A percentile compares a stretch with the other conserved stretches of the same genome.
Evolutionary conservation across 2,888 invertebrate species (phyloP).

Genomic region (Drosophila histrio): DNA sequence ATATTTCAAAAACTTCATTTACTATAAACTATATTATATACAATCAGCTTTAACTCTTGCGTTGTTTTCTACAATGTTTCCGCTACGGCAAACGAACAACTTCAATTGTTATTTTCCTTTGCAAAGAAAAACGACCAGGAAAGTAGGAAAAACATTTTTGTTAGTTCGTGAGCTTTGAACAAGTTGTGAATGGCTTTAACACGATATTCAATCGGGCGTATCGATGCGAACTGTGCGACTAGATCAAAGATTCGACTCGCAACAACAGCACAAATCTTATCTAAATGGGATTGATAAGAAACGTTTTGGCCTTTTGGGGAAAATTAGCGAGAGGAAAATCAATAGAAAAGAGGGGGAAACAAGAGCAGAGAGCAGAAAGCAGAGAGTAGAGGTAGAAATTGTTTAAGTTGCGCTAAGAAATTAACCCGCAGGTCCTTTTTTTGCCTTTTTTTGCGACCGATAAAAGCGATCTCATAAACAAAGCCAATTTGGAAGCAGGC

Average conservation of each 20-base stretch:
- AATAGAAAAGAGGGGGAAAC: too few species aligned
- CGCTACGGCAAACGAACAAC: slow-evolving; percentile 1
- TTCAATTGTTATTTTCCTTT: not conserved
- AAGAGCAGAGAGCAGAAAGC: not conserved
- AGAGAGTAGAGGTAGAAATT: slow-evolving; percentile 28
- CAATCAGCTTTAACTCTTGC: not conserved
- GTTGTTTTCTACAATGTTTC: slow-evolving; percentile 4
- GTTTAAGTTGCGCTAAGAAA: slow-evolving; percentile 78
- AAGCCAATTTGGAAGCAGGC: slow-evolving; percentile 74
- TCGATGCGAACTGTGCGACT: slow-evolving; percentile 15
- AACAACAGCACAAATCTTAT: slow-evolving; percentile 18
- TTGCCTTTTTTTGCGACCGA: slow-evolving; percentile 41
- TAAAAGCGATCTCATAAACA: slow-evolving; percentile 79
- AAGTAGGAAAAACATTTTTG: slow-evolving; percentile 5
- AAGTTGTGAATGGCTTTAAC: slow-evolving; percentile 54
- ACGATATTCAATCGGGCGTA: slow-evolving; percentile 65
- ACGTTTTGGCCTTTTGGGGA: slow-evolving; percentile 39
- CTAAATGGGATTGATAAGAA: slow-evolving; percentile 43
- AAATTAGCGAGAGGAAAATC: slow-evolving; percentile 31
- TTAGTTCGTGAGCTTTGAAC: slow-evolving; percentile 43
- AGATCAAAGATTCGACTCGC: slow-evolving; percentile 9
- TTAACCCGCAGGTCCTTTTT: slow-evolving; percentile 78
- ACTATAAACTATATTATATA: not conserved
- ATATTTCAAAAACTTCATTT: too few species aligned
- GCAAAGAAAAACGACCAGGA: not conserved